Percentiles rank a stretch among this genome's conserved stretches.
phyloP scores from a whole-genome alignment of 2,888 invertebrate species.

The Lasius platythorax region DNA sequence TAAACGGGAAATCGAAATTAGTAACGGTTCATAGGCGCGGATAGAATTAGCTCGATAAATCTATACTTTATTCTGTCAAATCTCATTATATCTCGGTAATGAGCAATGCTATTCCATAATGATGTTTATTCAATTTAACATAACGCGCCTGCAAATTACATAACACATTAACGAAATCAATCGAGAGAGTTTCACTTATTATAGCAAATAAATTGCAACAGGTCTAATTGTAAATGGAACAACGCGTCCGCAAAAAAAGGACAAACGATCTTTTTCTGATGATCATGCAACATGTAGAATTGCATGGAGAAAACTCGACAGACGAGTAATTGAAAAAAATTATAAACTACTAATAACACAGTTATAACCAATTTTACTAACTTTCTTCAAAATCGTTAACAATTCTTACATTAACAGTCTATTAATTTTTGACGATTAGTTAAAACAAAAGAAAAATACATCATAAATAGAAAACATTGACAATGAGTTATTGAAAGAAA shows the following conservation, averaged over 20 bases:
- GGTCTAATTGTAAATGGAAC: conserved; percentile 8
- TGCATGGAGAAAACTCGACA: background rate
- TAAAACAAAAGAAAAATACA: background rate
- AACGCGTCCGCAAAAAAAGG: background rate
- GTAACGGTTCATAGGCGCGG: conserved; percentile 8
- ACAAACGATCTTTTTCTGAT: background rate
- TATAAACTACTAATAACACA: background rate
- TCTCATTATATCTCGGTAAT: conserved; percentile 46
- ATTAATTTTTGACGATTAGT: background rate
- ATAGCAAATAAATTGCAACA: conserved; percentile 39
- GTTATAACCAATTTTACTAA: background rate
- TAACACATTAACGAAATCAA: conserved; percentile 43
- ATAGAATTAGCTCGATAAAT: conserved; percentile 47
- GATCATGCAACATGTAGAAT: background rate
- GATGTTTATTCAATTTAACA: conserved; percentile 48
- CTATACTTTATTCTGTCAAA: conserved; percentile 36
- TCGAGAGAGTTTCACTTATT: conserved; percentile 19
- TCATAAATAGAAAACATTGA: background rate
- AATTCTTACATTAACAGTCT: background rate
- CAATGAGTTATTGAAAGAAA: background rate
- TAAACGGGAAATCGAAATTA: conserved; percentile 39
- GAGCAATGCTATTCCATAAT: conserved; percentile 44
- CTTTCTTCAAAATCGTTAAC: background rate
- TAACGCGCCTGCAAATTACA: conserved; percentile 38
- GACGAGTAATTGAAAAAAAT: background rate